phyloP scores from a whole-genome alignment of 1,140 invertebrate species.

The Drosophila nigrodunni region DNA sequence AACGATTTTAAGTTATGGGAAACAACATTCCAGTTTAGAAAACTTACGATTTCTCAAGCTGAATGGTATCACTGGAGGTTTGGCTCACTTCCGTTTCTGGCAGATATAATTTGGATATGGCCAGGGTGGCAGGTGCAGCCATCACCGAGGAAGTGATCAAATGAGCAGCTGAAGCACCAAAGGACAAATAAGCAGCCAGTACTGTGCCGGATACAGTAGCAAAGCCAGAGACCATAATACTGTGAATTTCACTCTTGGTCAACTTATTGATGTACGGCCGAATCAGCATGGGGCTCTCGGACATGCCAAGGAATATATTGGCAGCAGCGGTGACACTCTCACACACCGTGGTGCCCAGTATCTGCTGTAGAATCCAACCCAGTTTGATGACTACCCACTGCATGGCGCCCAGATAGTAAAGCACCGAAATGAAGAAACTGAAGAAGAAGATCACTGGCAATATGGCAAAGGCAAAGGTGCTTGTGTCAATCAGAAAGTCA shows the following conservation, averaged over 20 bases:
- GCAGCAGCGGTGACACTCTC: conserved; percentile 96
- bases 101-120: conserved; percentile 95
- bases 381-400: conserved; percentile 94
- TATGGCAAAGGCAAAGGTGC: conserved; percentile 91
- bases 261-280: conserved; percentile 92
- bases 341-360: conserved; percentile 94
- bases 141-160: conserved; percentile 96
- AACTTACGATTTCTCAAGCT: conserved; percentile 88
- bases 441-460: conserved; percentile 96
- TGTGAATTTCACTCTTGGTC: conserved; percentile 96
- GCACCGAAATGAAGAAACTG: conserved; percentile 93
- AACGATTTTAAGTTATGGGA: not conserved
- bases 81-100: conserved; percentile 93
- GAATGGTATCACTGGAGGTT: conserved; percentile 89
- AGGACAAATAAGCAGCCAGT: conserved; percentile 95
- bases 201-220: conserved; percentile 97
- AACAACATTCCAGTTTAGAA: not conserved
- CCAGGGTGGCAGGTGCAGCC: conserved; percentile 96
- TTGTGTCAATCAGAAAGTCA: conserved; percentile 86
- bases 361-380: conserved; percentile 90
- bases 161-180: conserved; percentile 93
- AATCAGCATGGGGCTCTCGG: conserved; percentile 95
- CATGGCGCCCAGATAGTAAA: conserved; percentile 95
- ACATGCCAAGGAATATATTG: conserved; percentile 96
- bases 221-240: conserved; percentile 97